A percentile compares a stretch with the other conserved stretches of the same genome.
Conservation (phyloP, 2,113 vertebrate genomes). For the Emydura subglobosa region DNA sequence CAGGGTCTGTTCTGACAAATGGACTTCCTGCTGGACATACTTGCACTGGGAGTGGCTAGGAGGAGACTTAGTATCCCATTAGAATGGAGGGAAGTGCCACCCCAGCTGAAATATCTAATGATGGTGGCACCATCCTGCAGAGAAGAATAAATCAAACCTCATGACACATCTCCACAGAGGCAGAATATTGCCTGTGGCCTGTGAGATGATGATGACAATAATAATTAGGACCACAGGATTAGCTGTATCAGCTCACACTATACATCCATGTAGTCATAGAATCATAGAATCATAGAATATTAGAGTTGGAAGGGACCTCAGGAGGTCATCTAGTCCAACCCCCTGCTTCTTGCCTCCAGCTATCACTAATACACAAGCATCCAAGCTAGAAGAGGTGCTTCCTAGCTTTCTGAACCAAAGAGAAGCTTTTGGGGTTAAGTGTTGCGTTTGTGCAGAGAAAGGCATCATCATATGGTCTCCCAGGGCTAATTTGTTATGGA, state of each 20-base stretch:
- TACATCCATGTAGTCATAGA: background rate
- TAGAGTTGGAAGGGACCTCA: too few species aligned
- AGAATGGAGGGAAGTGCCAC: background rate
- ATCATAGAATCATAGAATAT: too few species aligned
- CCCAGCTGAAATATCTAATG: background rate
- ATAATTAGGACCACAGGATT: background rate
- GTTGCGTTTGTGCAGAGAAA: background rate
- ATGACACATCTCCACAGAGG: background rate
- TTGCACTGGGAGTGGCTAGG: background rate
- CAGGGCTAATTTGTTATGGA: background rate
- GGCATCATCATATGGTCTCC: accelerated
- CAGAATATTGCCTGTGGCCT: background rate
- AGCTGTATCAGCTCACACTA: background rate
- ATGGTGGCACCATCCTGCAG: background rate
- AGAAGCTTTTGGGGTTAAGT: background rate
- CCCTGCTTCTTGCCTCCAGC: background rate
- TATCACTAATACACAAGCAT: background rate
- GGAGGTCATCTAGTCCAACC: too few species aligned
- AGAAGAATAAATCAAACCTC: background rate
- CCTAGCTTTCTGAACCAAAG: background rate
- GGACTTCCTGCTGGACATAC: background rate
- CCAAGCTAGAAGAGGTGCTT: accelerated
- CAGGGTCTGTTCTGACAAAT: background rate
- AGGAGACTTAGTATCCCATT: background rate
- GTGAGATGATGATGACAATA: background rate